Evolutionary conservation across 2,888 invertebrate genomes (phyloP), one percentile per base, ranked within the genome.

Genomic region (Nasonovia ribisnigri): DNA sequence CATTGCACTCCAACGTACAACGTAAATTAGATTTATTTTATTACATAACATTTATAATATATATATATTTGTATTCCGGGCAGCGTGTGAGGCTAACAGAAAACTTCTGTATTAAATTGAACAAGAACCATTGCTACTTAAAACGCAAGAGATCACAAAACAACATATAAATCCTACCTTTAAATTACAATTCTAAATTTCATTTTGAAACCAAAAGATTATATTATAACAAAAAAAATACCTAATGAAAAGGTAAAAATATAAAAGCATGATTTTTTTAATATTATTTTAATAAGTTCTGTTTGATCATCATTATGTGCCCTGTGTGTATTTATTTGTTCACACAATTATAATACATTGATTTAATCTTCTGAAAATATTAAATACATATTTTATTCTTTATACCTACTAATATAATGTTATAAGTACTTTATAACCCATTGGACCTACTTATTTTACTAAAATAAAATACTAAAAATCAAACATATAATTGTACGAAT

Each of bases 11-110:
- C n/a, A 46, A 1, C 29, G 36, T 57, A 87, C n/a, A 90, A 54
- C 10, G 36, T 77, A 91, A 92, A 60, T 87, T 92, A 60, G 26
- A 92, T 92, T 92, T 92, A 42, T 60, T 92, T 86, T 86, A 60
- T 86, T 36, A 60, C 86, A 86, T 46, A 24, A 13, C 24, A 51
- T 51, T 84, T 42, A 42, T 43, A 51, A 91, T 51, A 84, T 84
- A 42, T n/a, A 88, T n/a, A 87, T 87, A 54, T 57, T 57, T 67
- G 67, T 77, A 77, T 77, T 77, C 36, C 16, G 36, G 36, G 36
- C 20, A 77, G 36, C 16, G 77, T 77, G 46, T 60, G 29, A 67
- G 46, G 20, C 16, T 1, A 67, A 24, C 20, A 67, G 46, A 90
- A n/a, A 16, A 43, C 60, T 16, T n/a, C 87, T 43, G 57, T 13